Percentiles rank a stretch among this genome's conserved stretches.
Evolutionary conservation across 2,797 vertebrate species (phyloP).

Genomic region (Todus mexicanus): DNA sequence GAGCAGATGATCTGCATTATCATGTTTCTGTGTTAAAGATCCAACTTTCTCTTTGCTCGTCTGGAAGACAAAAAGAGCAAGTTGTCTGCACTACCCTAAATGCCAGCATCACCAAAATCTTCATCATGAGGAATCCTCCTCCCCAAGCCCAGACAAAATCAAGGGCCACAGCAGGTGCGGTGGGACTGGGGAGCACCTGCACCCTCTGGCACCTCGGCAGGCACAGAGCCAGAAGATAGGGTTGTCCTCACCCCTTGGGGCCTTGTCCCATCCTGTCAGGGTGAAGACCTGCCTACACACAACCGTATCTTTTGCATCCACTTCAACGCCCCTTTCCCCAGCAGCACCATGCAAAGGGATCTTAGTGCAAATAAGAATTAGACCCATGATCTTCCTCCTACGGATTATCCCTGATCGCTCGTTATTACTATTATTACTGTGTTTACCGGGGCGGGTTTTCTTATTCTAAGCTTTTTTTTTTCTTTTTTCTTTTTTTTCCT

Average conservation of each 20-base stretch:
- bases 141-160: neutral
- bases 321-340: neutral
- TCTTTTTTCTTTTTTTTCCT: conserved; percentile 14
- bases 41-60: neutral
- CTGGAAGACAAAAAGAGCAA: neutral
- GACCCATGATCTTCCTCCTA: neutral
- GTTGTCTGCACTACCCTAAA: neutral
- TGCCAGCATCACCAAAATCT: neutral
- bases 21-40: neutral
- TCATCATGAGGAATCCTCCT: neutral
- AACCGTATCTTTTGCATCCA: neutral
- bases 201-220: neutral
- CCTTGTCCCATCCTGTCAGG: neutral
- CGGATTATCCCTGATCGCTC: conserved; percentile 19
- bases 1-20: fast-evolving
- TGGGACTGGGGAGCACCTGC: fast-evolving
- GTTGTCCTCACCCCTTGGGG: fast-evolving
- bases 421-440: conserved; percentile 43
- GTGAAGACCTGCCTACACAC: neutral
- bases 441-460: neutral
- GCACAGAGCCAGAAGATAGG: neutral
- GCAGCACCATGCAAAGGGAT: neutral
- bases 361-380: conserved; percentile 36
- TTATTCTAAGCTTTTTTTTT: conserved; percentile 11
- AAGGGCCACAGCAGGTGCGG: fast-evolving